Conservation (phyloP, 2,113 vertebrate genomes). For the Calyptomena viridis region DNA sequence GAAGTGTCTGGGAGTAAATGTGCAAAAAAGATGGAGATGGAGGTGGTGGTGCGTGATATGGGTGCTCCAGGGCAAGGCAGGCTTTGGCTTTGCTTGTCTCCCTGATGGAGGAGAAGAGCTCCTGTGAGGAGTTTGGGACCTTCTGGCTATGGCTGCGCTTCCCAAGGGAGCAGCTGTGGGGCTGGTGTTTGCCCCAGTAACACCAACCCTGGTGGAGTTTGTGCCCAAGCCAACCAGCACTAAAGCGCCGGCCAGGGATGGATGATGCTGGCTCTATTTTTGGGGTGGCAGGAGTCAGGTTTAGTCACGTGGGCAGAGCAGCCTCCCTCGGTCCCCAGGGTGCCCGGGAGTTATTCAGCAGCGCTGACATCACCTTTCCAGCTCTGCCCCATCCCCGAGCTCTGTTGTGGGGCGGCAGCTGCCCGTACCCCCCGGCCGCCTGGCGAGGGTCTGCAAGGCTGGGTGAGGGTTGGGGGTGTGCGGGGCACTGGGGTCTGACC, state of each 20-base stretch:
- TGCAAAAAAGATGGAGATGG: background rate
- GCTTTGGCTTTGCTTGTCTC: background rate
- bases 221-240: background rate
- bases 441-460: background rate
- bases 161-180: background rate
- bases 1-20: background rate
- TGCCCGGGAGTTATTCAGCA: background rate
- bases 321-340: accelerated
- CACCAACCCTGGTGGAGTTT: background rate
- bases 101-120: background rate
- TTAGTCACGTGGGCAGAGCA: background rate
- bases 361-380: background rate
- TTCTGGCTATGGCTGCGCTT: background rate
- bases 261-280: background rate
- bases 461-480: accelerated
- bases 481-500: background rate
- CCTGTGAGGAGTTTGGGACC: background rate
- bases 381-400: background rate
- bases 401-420: accelerated
- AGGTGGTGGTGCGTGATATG: background rate
- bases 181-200: background rate
- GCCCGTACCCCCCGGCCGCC: accelerated
- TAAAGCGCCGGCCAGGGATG: accelerated
- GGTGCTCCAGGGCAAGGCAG: background rate
- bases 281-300: background rate